phyloP scores from a whole-genome alignment of 1,140 invertebrate genomes.

The Aphis craccivora region DNA sequence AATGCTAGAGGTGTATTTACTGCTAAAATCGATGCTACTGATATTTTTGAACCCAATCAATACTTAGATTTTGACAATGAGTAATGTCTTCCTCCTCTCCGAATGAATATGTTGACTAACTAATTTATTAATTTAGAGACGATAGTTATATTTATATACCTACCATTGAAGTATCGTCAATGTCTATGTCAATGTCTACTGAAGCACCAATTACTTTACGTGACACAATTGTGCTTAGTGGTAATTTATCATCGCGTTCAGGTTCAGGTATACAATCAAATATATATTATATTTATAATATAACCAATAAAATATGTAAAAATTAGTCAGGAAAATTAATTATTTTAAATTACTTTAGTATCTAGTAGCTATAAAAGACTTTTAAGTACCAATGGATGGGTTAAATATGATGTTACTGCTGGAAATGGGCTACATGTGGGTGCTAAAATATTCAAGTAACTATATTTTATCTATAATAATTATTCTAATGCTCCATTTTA shows the following conservation, averaged over 20 bases:
- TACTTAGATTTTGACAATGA: slow-evolving; percentile 74
- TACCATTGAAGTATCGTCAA: slow-evolving; percentile 85
- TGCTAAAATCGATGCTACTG: slow-evolving; percentile 90
- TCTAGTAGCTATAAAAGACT: slow-evolving; percentile 56
- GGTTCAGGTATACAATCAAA: slow-evolving; percentile 72
- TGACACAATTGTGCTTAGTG: slow-evolving; percentile 82
- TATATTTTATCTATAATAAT: neutral
- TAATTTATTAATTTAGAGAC: slow-evolving; percentile 61
- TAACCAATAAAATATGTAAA: neutral
- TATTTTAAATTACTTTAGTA: slow-evolving; percentile 71
- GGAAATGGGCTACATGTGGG: slow-evolving; percentile 77
- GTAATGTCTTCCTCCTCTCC: slow-evolving; percentile 34
- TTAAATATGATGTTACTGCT: slow-evolving; percentile 79
- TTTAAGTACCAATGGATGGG: slow-evolving; percentile 68
- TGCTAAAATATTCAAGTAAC: slow-evolving; percentile 67
- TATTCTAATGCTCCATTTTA: neutral
- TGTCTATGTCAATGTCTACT: slow-evolving; percentile 90
- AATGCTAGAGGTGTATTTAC: slow-evolving; percentile 89
- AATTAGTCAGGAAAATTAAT: slow-evolving; percentile 65
- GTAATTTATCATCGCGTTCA: slow-evolving; percentile 84
- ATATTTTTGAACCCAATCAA: slow-evolving; percentile 78
- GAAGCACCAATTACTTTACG: slow-evolving; percentile 87
- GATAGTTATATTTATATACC: slow-evolving; percentile 67
- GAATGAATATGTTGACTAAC: neutral
- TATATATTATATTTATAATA: slow-evolving; percentile 28